Evolutionary conservation across 2,888 invertebrate genomes (phyloP), one percentile per base, ranked within the genome.

Genomic region (Silvanus unidentatus): DNA sequence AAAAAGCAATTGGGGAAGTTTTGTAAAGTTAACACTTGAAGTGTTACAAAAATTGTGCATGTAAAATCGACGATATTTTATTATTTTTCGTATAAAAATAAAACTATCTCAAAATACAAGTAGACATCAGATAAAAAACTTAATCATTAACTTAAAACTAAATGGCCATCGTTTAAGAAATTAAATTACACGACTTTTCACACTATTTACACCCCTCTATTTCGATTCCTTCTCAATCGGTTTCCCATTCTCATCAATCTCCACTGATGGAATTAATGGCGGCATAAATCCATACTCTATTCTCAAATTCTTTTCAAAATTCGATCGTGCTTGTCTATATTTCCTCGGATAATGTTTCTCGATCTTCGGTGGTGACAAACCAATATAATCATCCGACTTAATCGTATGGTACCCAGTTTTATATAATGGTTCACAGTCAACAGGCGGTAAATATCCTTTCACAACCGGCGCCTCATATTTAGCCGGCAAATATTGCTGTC

Each of bases 231-330:
- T 68, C 11, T 78, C 73, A 1, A 84, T 66, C 0, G 84, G 84
- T 48, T 78, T 70, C 1, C 85, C 85, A 50, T 85, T 78, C 50
- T 87, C 81, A 60, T 88, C 87, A 8, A 89, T 82, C 65, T 88
- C 86, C 2, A 85, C 75, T 0, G 90, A 90, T 0, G 90, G 90
- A 48, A 86, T 78, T 56, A 90, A 66, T 0, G 89, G 90, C 0
- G 90, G 89, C 59, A 84, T 86, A 55, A 90, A 90, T 0, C 88
- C 82, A 56, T 90, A 90, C 54, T 90, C 90, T 60, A 90, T 78
- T 58, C 84, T 80, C 0, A 88, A 73, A 50, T 79, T 80, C 44
- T 81, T 75, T 12, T 82, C 82, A 14, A 80, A 74, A 43, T 73
- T 76, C 14, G 75, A 75, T n/a, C 71, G 63, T 1, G 69, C 66